phyloP scores from a whole-genome alignment of 1,140 invertebrate species.

The Drosophila nigrodunni region DNA sequence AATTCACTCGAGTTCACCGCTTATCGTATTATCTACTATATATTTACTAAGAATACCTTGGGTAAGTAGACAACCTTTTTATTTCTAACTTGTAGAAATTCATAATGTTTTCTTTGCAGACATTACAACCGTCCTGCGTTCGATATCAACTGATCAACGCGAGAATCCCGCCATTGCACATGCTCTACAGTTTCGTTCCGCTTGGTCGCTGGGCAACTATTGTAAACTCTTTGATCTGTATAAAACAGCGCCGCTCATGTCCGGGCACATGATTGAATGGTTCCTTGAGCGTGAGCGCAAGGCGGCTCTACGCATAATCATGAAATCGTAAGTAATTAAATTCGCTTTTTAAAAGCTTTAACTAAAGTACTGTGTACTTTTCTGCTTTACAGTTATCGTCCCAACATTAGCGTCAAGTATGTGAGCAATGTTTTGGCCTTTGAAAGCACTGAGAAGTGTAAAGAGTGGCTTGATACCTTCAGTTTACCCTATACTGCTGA shows the following conservation, averaged over 20 bases:
- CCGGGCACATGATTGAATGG: constrained; percentile 98
- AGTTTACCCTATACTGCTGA: constrained; percentile 90
- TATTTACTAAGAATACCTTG: constrained; percentile 98
- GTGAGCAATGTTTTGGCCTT: constrained; percentile 94
- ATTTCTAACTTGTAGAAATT: neutral
- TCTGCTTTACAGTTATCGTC: constrained; percentile 93
- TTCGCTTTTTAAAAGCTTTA: neutral
- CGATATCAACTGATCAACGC: constrained; percentile 91
- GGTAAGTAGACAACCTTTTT: constrained; percentile 87
- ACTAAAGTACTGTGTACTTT: neutral
- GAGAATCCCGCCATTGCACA: constrained; percentile 93
- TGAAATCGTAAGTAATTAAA: constrained; percentile 95
- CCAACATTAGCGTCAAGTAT: constrained; percentile 93
- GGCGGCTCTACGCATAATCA: constrained; percentile 93
- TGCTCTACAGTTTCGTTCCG: constrained; percentile 93
- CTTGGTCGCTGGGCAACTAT: constrained; percentile 96
- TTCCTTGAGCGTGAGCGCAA: constrained; percentile 97
- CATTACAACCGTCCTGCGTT: constrained; percentile 94
- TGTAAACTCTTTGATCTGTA: constrained; percentile 97
- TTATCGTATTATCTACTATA: constrained; percentile 98
- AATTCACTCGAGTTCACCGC: constrained; percentile 96
- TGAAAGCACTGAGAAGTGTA: constrained; percentile 91
- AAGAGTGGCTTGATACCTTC: constrained; percentile 94
- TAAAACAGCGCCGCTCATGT: constrained; percentile 94
- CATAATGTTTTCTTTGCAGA: constrained; percentile 86